phyloP scores from a whole-genome alignment of 2,888 invertebrate genomes.

The Eurytoma adleriae region DNA sequence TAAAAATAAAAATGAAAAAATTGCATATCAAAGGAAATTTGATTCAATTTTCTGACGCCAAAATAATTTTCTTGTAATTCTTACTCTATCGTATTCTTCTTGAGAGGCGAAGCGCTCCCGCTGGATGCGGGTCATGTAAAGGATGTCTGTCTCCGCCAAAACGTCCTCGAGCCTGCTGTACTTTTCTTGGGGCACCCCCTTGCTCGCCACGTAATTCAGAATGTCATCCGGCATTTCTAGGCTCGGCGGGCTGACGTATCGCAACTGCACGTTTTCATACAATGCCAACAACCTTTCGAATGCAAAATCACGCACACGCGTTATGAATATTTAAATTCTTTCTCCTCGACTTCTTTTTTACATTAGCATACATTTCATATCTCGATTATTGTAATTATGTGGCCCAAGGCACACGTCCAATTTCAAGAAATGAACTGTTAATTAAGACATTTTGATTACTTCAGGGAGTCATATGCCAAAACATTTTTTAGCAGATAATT shows the following conservation, averaged over 20 bases:
- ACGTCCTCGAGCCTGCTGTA: slow-evolving; percentile 88
- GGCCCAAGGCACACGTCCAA: too few species aligned
- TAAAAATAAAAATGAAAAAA: too few species aligned
- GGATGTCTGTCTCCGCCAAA: slow-evolving; percentile 94
- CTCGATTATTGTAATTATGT: too few species aligned
- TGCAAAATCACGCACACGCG: slow-evolving; percentile 1
- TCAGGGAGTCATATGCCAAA: too few species aligned
- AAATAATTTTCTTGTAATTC: slow-evolving; percentile 18
- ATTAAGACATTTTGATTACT: too few species aligned
- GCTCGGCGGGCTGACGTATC: slow-evolving; percentile 92
- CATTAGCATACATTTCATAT: too few species aligned
- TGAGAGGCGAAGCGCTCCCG: slow-evolving; percentile 91
- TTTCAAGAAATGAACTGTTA: neutral
- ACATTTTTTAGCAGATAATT: too few species aligned
- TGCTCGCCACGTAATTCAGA: slow-evolving; percentile 85
- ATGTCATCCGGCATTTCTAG: slow-evolving; percentile 95
- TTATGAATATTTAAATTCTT: too few species aligned
- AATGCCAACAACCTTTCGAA: slow-evolving; percentile 85
- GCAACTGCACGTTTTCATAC: slow-evolving; percentile 91
- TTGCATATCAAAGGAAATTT: too few species aligned
- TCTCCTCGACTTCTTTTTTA: neutral
- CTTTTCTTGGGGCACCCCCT: slow-evolving; percentile 87
- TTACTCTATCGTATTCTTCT: slow-evolving; percentile 91
- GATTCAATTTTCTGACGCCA: too few species aligned
- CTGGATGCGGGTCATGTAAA: slow-evolving; percentile 99